Conservation (phyloP, 2,888 invertebrate species). For the Seira ritae region DNA sequence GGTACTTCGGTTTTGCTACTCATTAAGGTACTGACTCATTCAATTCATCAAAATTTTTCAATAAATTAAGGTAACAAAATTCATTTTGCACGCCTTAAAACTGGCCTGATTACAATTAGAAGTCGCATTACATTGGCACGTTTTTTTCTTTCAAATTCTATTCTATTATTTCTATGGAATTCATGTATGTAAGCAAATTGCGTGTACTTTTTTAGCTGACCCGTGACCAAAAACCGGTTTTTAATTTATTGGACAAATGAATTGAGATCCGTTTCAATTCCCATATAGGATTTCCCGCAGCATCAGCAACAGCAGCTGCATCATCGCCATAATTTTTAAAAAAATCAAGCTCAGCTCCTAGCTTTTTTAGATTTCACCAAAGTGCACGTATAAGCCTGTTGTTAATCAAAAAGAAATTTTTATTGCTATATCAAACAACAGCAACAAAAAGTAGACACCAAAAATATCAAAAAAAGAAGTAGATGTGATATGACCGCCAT, state of each 20-base stretch:
- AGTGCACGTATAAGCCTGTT: not conserved
- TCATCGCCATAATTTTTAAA: not conserved
- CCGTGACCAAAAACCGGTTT: conserved; percentile 1
- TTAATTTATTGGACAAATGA: conserved; percentile 14
- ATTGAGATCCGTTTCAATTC: not conserved
- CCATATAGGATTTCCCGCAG: conserved; percentile 9
- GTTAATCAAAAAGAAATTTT: not conserved
- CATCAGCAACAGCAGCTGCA: no score
- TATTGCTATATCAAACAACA: conserved; percentile 3
- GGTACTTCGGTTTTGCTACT: no score
- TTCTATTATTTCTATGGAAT: no score
- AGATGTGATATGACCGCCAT: conserved; percentile 29
- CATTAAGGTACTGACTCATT: no score
- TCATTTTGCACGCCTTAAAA: no score
- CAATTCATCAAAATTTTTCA: no score
- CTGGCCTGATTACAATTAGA: no score
- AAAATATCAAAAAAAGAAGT: not conserved
- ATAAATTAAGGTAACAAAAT: no score
- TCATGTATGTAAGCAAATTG: not conserved
- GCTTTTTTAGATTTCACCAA: not conserved
- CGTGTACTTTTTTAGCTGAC: not conserved
- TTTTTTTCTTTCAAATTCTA: no score
- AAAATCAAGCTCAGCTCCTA: conserved; percentile 5
- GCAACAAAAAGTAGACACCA: conserved; percentile 4
- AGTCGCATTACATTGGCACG: no score